Percentiles rank a stretch among this genome's conserved stretches.
Evolutionary conservation across 2,797 vertebrate genomes (phyloP).

Genomic region (Cuculus canorus): DNA sequence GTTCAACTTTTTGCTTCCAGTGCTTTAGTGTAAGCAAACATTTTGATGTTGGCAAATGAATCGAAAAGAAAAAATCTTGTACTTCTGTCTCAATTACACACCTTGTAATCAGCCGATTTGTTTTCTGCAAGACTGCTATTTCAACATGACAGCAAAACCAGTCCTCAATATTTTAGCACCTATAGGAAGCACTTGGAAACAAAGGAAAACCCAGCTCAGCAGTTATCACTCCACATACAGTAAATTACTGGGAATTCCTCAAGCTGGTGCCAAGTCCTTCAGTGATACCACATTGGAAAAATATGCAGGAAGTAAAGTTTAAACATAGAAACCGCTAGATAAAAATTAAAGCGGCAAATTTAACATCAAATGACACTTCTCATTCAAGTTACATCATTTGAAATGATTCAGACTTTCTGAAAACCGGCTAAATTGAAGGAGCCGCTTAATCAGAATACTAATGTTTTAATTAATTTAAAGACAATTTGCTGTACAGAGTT

Average conservation of each 20-base stretch:
- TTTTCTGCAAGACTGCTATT: neutral
- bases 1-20: neutral
- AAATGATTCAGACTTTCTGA: neutral
- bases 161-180: neutral
- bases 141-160: neutral
- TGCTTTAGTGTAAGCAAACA: neutral
- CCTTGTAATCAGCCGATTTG: neutral
- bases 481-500: neutral
- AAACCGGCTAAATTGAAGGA: neutral
- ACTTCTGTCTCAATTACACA: neutral
- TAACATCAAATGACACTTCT: neutral
- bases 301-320: neutral
- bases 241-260: neutral
- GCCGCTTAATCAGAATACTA: constrained; percentile 12
- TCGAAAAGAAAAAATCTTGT: neutral
- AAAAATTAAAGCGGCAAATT: constrained; percentile 16
- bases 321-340: neutral
- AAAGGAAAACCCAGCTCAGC: neutral
- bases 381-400: neutral
- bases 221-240: neutral
- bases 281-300: neutral
- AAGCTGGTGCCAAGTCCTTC: neutral
- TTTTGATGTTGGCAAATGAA: neutral
- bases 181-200: neutral
- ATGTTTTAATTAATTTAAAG: neutral